Conservation (phyloP, 2,888 invertebrate genomes). For the Oscheius sp. region DNA sequence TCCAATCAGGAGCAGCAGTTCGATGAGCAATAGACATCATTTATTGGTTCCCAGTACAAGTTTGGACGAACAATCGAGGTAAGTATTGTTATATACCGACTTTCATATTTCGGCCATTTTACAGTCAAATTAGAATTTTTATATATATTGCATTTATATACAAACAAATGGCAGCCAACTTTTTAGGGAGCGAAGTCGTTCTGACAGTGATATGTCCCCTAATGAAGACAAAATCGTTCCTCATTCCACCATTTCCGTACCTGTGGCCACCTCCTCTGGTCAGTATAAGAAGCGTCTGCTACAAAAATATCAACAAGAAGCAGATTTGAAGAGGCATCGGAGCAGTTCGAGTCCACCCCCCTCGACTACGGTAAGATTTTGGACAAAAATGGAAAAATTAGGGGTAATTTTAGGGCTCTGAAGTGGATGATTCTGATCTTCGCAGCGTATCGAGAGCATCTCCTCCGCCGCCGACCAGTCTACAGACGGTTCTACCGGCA, state of each 20-base stretch:
- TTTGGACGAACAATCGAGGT: constrained; percentile 36
- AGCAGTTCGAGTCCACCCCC: constrained; percentile 51
- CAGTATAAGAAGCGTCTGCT: constrained; percentile 62
- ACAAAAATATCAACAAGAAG: constrained; percentile 57
- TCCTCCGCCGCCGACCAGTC: constrained; percentile 17
- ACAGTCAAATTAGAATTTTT: too few relatives aligned
- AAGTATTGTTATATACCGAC: too few relatives aligned
- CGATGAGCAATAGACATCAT: constrained; percentile 59
- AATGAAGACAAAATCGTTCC: constrained; percentile 53
- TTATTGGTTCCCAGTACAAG: constrained; percentile 40
- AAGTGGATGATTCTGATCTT: constrained; percentile 44
- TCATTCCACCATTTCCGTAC: constrained; percentile 59
- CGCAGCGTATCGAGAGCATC: constrained; percentile 37
- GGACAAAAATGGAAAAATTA: neutral
- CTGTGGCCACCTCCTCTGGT: constrained; percentile 35
- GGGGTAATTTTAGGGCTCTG: constrained; percentile 36
- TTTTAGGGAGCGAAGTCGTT: constrained; percentile 66
- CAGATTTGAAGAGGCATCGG: constrained; percentile 35
- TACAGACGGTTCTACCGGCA: constrained; percentile 15
- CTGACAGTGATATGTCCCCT: constrained; percentile 67
- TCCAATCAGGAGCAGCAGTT: constrained; percentile 55
- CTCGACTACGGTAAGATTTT: constrained; percentile 28
- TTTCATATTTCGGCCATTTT: too few relatives aligned
- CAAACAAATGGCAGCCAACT: too few relatives aligned
- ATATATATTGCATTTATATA: too few relatives aligned